A percentile compares a stretch with the other conserved stretches of the same genome.
Evolutionary conservation across 2,797 vertebrate species (phyloP).

Genomic region (Esox lucius): DNA sequence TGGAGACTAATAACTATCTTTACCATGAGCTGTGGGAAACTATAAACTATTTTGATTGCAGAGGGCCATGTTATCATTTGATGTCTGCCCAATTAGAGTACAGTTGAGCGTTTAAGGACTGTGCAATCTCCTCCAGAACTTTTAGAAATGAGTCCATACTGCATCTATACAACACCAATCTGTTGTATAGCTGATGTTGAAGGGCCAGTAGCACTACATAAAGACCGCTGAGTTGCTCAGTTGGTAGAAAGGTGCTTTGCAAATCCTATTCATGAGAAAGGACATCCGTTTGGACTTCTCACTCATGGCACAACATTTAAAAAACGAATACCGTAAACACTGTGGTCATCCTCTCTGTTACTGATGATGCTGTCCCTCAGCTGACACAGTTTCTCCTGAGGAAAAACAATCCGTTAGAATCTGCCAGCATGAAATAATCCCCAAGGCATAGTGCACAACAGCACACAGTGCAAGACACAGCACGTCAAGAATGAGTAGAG

Average conservation of each 20-base stretch:
- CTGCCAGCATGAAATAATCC: background rate
- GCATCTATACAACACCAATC: background rate
- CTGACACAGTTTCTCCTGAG: conserved; percentile 67
- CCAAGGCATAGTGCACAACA: background rate
- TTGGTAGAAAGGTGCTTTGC: too few relatives aligned
- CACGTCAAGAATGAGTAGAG: too few relatives aligned
- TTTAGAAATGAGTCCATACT: background rate
- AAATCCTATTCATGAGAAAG: too few relatives aligned
- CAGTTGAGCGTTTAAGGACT: background rate
- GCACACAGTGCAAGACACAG: too few relatives aligned
- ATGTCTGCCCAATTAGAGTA: conserved; percentile 20
- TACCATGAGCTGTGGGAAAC: background rate
- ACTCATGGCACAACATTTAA: background rate
- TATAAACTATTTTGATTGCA: conserved; percentile 1
- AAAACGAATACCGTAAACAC: conserved; percentile 71
- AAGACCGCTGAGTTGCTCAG: too few relatives aligned
- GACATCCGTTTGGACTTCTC: too few relatives aligned
- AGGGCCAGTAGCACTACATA: too few relatives aligned
- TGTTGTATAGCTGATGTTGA: too few relatives aligned
- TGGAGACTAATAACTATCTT: conserved; percentile 6
- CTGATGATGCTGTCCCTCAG: conserved; percentile 51
- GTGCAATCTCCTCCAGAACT: background rate
- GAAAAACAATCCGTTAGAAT: conserved; percentile 8
- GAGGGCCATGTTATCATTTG: conserved; percentile 9
- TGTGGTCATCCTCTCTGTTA: conserved; percentile 54